Percentiles rank a stretch among this genome's conserved stretches.
phyloP scores from a whole-genome alignment of 2,113 vertebrate species.

The Ursus arctos region DNA sequence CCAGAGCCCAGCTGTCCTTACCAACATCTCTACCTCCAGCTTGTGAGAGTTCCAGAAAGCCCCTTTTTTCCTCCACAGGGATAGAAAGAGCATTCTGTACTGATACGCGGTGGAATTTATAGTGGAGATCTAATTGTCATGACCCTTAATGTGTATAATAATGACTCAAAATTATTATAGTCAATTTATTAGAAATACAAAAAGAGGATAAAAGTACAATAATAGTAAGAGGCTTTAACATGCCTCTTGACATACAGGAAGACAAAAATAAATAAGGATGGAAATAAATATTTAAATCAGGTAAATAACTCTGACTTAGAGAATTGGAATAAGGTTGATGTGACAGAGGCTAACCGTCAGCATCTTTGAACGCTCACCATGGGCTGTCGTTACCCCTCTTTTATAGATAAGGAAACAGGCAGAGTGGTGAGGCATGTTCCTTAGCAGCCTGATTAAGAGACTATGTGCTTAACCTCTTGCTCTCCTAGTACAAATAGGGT shows the following conservation, averaged over 20 bases:
- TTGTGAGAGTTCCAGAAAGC: background rate
- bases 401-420: background rate
- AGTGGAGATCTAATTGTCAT: background rate
- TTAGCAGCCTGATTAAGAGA: background rate
- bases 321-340: background rate
- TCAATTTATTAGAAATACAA: slow-evolving; percentile 23
- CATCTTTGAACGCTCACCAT: background rate
- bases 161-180: background rate
- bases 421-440: background rate
- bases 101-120: background rate
- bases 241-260: background rate
- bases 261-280: background rate
- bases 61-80: background rate
- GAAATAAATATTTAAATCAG: background rate
- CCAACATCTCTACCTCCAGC: background rate
- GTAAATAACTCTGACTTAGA: slow-evolving; percentile 30
- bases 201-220: background rate
- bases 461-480: background rate
- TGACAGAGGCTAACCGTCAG: background rate
- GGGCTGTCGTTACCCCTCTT: background rate
- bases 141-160: background rate
- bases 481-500: background rate
- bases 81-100: background rate
- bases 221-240: background rate
- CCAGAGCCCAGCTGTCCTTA: background rate